phyloP scores from a whole-genome alignment of 2,113 vertebrate genomes.

The Aphyosemion australe region DNA sequence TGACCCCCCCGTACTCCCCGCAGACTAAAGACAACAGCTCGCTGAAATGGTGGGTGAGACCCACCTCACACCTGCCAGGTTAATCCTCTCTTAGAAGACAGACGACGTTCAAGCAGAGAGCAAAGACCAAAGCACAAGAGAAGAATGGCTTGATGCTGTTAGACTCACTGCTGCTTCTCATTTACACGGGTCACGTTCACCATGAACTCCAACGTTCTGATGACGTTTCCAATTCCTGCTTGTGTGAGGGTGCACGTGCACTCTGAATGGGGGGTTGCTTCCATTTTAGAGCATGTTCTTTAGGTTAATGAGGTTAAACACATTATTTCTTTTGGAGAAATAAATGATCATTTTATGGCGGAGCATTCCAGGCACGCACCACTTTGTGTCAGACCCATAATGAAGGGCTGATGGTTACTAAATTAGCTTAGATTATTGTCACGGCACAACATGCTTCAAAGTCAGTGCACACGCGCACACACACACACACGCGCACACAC shows the following conservation, averaged over 20 bases:
- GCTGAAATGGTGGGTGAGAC: constrained; percentile 57
- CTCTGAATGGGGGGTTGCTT: constrained; percentile 33
- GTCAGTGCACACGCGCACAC: constrained; percentile 44
- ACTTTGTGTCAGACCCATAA: constrained; percentile 73
- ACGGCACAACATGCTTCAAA: constrained; percentile 71
- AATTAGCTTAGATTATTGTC: constrained; percentile 77
- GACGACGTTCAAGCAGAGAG: constrained; percentile 44
- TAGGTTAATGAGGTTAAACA: constrained; percentile 78
- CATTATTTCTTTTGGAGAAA: constrained; percentile 62
- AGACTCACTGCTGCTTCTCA: constrained; percentile 41
- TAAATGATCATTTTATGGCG: constrained; percentile 65
- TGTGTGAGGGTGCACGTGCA: constrained; percentile 20
- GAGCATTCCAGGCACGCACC: constrained; percentile 68
- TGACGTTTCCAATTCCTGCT: constrained; percentile 53
- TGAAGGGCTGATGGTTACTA: constrained; percentile 70
- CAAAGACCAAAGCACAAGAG: constrained; percentile 18
- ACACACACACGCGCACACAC: not conserved
- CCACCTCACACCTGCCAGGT: constrained; percentile 66
- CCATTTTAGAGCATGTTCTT: constrained; percentile 56
- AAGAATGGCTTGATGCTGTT: constrained; percentile 41
- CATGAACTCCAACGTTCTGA: constrained; percentile 55
- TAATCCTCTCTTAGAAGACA: constrained; percentile 62
- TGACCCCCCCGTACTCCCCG: constrained; percentile 58
- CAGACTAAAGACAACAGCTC: constrained; percentile 52
- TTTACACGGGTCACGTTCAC: constrained; percentile 59